Evolutionary conservation across 1,140 invertebrate species (phyloP).

Genomic region (Hypsibius dujardini): DNA sequence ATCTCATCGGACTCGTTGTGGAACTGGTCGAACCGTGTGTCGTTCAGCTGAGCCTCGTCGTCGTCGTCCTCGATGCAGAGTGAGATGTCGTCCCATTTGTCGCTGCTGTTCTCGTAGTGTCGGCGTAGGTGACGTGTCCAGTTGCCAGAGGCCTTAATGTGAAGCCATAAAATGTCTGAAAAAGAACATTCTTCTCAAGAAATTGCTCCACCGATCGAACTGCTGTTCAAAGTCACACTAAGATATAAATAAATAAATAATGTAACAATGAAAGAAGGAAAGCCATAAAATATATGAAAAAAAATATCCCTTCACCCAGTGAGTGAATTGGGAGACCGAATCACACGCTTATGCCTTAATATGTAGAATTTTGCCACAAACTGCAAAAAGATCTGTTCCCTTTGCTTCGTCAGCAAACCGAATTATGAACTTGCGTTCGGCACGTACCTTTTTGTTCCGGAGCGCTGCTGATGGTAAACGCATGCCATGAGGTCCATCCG

Average conservation of each 20-base stretch:
- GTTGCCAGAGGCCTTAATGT: conserved; percentile 3
- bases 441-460: not conserved
- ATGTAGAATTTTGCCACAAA: no score
- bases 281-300: no score
- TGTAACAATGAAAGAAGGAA: not conserved
- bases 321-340: no score
- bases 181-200: not conserved
- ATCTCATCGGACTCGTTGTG: not conserved
- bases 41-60: not conserved
- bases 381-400: not conserved
- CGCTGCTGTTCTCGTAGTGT: not conserved
- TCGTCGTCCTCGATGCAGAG: not conserved
- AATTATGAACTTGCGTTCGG: not conserved
- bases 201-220: not conserved
- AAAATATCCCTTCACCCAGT: no score
- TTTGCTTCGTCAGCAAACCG: not conserved
- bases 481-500: not conserved
- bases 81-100: not conserved
- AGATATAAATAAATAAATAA: not conserved
- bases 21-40: not conserved
- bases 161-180: not conserved
- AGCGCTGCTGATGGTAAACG: not conserved
- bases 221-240: not conserved
- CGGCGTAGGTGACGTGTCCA: not conserved
- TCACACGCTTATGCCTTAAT: no score